phyloP scores from a whole-genome alignment of 2,888 invertebrate genomes.

The Tinea trinotella region DNA sequence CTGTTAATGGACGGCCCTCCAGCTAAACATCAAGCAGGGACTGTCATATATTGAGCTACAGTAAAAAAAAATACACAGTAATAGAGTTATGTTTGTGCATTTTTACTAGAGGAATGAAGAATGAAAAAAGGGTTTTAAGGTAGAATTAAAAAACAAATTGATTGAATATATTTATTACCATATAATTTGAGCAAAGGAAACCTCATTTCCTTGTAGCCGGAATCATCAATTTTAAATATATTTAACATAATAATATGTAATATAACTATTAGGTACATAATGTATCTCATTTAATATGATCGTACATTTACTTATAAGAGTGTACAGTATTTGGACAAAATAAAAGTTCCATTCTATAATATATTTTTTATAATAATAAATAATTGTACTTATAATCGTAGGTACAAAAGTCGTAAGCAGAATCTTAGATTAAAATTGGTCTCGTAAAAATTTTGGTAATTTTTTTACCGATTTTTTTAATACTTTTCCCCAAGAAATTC shows the following conservation, averaged over 20 bases:
- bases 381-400: background rate
- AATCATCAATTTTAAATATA: background rate
- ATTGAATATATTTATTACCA: background rate
- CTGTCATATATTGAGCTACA: too few relatives aligned
- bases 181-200: conserved; percentile 14
- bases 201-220: conserved; percentile 6
- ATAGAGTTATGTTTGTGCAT: too few relatives aligned
- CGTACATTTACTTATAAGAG: background rate
- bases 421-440: conserved; percentile 5
- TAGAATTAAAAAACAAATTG: conserved; percentile 13
- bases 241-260: background rate
- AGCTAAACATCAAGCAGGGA: too few relatives aligned
- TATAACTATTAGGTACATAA: background rate
- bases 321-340: background rate
- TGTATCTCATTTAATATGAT: background rate
- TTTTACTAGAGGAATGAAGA: too few relatives aligned
- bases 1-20: too few relatives aligned
- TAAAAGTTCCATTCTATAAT: too few relatives aligned
- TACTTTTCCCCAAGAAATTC: background rate
- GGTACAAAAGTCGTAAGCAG: background rate
- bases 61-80: too few relatives aligned
- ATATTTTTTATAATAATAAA: too few relatives aligned
- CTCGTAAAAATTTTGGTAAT: conserved; percentile 1
- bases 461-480: background rate
- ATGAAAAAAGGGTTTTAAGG: too few relatives aligned